Percentiles rank a stretch among this genome's conserved stretches.
Conservation (phyloP, 2,797 vertebrate genomes). For the Acestrorhynchus altus region DNA sequence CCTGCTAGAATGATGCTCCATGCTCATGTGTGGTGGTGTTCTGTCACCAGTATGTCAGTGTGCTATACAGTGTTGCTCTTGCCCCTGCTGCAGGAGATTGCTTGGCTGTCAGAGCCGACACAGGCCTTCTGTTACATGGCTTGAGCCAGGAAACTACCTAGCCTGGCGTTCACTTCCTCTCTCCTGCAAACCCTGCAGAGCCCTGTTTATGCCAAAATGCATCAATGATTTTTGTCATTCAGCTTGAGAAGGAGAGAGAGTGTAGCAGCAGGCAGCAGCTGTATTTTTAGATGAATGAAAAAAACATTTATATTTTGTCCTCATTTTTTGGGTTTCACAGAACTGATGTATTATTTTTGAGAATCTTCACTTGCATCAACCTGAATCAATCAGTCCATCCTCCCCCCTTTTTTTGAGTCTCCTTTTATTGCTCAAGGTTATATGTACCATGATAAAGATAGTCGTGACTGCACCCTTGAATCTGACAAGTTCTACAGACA, state of each 20-base stretch:
- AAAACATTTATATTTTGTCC: neutral
- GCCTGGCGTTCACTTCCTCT: conserved; percentile 65
- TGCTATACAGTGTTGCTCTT: conserved; percentile 66
- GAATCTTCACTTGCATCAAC: neutral
- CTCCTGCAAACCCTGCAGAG: conserved; percentile 63
- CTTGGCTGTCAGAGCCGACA: conserved; percentile 69
- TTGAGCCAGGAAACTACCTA: conserved; percentile 72
- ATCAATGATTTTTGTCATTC: conserved; percentile 63
- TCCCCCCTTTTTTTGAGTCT: neutral
- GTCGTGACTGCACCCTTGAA: conserved; percentile 35
- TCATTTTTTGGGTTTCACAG: neutral
- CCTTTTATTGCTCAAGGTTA: conserved; percentile 24
- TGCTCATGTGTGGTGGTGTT: conserved; percentile 47
- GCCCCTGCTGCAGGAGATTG: conserved; percentile 64
- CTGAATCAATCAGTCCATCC: neutral
- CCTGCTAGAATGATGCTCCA: conserved; percentile 4
- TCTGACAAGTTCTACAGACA: conserved; percentile 34
- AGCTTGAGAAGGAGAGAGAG: conserved; percentile 41
- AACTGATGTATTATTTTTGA: neutral
- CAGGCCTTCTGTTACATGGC: conserved; percentile 71
- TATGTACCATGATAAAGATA: conserved; percentile 9
- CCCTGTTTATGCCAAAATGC: conserved; percentile 65
- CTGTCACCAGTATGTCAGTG: conserved; percentile 59
- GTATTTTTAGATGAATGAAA: conserved; percentile 48
- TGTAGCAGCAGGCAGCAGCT: conserved; percentile 30